Percentiles rank a stretch among this genome's conserved stretches.
These are phyloP conservation scores for Stenurella melanura DNA, from an alignment of 2,888 invertebrate genomes.

Conservation along the genomic window DNA sequence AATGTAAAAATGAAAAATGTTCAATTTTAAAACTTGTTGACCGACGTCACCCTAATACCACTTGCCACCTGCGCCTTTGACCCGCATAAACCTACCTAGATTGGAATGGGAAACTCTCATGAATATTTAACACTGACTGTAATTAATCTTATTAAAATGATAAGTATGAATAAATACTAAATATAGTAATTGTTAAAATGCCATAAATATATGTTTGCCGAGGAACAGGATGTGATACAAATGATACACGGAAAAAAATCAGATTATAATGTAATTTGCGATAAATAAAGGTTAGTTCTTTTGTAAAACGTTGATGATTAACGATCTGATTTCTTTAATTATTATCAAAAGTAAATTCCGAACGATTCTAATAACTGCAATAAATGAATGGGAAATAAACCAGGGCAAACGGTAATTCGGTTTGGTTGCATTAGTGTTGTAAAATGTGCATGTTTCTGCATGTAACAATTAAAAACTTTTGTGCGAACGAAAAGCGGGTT, in stretches of 20 bases:
- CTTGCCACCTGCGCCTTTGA: neutral
- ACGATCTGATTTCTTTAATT: conserved; percentile 31
- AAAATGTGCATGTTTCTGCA: neutral
- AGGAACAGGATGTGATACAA: conserved; percentile 29
- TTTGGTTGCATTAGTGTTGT: conserved; percentile 7
- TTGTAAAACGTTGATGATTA: conserved; percentile 13
- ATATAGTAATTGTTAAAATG: conserved; percentile 7
- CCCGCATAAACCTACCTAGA: neutral
- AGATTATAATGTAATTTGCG: conserved; percentile 15
- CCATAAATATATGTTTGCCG: neutral
- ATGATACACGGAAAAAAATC: conserved; percentile 9
- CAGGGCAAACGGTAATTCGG: conserved; percentile 19
- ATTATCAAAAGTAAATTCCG: conserved; percentile 17
- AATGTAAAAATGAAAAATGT: no score
- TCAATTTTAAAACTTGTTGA: no score
- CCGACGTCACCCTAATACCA: neutral
- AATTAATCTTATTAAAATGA: conserved; percentile 14
- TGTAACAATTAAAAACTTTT: no score
- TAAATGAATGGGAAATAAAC: conserved; percentile 28
- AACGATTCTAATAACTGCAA: conserved; percentile 3
- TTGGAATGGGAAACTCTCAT: conserved; percentile 8
- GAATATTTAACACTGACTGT: conserved; percentile 1
- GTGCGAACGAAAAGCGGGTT: neutral
- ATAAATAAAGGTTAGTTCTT: conserved; percentile 30
- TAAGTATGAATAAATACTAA: conserved; percentile 21